Evolutionary conservation across 2,888 invertebrate species (phyloP).

Genomic region (Euspilapteryx auroguttella): DNA sequence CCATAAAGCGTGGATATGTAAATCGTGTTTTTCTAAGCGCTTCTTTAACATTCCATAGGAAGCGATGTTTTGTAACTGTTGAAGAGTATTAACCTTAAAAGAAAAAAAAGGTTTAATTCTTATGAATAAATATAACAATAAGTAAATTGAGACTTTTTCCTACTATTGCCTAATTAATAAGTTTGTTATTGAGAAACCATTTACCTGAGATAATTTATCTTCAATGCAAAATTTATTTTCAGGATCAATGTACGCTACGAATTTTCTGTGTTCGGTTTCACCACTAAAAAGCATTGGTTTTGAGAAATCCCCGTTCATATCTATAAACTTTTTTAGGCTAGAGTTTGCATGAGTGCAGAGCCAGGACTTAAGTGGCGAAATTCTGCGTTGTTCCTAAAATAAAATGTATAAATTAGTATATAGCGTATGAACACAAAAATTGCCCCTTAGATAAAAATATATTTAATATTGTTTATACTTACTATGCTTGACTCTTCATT

Average conservation of each 20-base stretch:
- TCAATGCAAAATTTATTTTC: slow-evolving; percentile 85
- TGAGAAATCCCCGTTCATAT: slow-evolving; percentile 64
- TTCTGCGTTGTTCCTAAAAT: slow-evolving; percentile 70
- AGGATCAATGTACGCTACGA: slow-evolving; percentile 93
- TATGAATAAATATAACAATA: not conserved
- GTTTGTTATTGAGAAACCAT: too few relatives aligned
- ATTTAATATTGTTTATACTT: slow-evolving; percentile 17
- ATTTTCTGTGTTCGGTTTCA: slow-evolving; percentile 84
- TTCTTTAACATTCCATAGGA: slow-evolving; percentile 89
- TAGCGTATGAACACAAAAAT: not conserved
- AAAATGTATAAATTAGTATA: too few relatives aligned
- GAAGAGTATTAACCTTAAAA: slow-evolving; percentile 80
- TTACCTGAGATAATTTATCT: slow-evolving; percentile 92
- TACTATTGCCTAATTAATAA: too few relatives aligned
- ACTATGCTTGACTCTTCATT: slow-evolving; percentile 67
- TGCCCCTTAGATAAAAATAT: too few relatives aligned
- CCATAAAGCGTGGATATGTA: slow-evolving; percentile 94
- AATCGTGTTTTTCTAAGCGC: slow-evolving; percentile 76
- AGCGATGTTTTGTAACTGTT: slow-evolving; percentile 90
- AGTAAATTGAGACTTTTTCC: too few relatives aligned
- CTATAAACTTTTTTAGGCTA: slow-evolving; percentile 81
- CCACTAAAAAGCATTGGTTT: slow-evolving; percentile 84
- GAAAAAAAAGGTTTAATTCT: slow-evolving; percentile 2
- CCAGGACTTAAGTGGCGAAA: slow-evolving; percentile 91
- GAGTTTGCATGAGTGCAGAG: slow-evolving; percentile 82